Percentiles rank a stretch among this genome's conserved stretches.
phyloP scores from a whole-genome alignment of 2,797 vertebrate genomes.

The Steatocranus sp. region DNA sequence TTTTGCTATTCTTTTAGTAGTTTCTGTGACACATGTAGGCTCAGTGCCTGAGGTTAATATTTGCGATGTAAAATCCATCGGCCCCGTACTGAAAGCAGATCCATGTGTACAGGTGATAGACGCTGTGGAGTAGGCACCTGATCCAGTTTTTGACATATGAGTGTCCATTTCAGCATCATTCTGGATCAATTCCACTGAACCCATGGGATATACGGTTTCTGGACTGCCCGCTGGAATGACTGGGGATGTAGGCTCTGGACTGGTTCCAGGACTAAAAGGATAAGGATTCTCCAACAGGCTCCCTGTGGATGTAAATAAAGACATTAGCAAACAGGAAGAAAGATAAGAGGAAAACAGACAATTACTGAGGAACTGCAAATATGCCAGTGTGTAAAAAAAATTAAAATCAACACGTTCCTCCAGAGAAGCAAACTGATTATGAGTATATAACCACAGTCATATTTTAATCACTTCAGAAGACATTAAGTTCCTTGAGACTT shows the following conservation, averaged over 20 bases:
- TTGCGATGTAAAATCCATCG: neutral
- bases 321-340: neutral
- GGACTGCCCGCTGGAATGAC: conserved; percentile 14
- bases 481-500: neutral
- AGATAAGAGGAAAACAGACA: neutral
- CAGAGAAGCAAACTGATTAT: neutral
- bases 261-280: conserved; percentile 63
- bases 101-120: neutral
- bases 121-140: conserved; percentile 1
- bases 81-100: neutral
- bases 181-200: conserved; percentile 11
- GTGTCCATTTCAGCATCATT: conserved; percentile 11
- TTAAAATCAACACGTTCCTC: neutral
- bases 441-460: neutral
- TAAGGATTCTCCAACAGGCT: conserved; percentile 62
- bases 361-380: neutral
- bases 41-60: conserved; percentile 12
- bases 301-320: conserved; percentile 33
- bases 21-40: neutral
- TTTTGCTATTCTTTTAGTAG: conserved; percentile 4
- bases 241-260: conserved; percentile 58
- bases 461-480: neutral
- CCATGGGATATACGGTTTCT: conserved; percentile 15
- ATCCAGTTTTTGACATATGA: neutral
- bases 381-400: neutral